Evolutionary conservation across 2,797 vertebrate species (phyloP).

Genomic region (Avahi laniger): DNA sequence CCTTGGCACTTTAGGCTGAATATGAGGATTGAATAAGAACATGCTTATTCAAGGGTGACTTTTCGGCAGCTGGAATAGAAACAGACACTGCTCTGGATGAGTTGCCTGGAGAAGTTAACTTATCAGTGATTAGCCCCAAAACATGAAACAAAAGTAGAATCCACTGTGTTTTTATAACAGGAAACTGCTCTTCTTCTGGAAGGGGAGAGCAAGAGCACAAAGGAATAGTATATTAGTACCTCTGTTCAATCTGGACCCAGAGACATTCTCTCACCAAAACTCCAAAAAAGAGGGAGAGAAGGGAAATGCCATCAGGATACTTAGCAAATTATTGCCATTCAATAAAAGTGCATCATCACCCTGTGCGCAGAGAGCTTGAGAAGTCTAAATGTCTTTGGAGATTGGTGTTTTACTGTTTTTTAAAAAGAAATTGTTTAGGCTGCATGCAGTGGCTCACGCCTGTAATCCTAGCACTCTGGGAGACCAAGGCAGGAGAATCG

Average conservation of each 20-base stretch:
- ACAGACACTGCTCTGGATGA: not conserved
- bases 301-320: not conserved
- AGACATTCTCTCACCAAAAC: not conserved
- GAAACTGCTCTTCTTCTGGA: not conserved
- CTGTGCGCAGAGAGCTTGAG: not conserved
- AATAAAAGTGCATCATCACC: not conserved
- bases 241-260: not conserved
- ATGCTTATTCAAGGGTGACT: not conserved
- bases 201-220: not conserved
- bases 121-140: not conserved
- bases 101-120: not conserved
- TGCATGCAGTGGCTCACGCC: not conserved
- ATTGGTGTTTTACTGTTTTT: not conserved
- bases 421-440: not conserved
- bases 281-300: not conserved
- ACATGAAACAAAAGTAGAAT: not conserved
- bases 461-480: not conserved
- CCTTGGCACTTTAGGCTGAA: not conserved
- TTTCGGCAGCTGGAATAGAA: not conserved
- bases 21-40: not conserved
- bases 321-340: not conserved
- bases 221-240: not conserved
- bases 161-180: not conserved
- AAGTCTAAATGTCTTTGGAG: constrained; percentile 37
- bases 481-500: not conserved